A percentile compares a stretch with the other conserved stretches of the same genome.
Evolutionary conservation across 2,113 vertebrate species (phyloP).

Genomic region (Catagonus wagneri): DNA sequence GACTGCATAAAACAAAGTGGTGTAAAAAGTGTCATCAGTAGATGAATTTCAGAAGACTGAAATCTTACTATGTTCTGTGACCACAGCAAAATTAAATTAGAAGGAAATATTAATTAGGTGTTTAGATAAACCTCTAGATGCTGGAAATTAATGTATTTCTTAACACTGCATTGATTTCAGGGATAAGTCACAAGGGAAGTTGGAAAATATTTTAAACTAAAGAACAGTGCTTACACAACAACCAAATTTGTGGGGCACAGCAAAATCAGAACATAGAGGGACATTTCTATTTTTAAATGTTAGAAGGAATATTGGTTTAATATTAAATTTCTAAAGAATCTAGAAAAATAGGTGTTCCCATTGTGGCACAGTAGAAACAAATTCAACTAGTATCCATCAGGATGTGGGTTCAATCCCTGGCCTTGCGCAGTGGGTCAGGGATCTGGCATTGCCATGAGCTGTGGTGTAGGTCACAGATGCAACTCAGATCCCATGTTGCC

Average conservation of each 20-base stretch:
- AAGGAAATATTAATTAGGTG: neutral
- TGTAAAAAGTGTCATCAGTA: neutral
- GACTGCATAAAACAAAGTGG: neutral
- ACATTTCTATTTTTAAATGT: neutral
- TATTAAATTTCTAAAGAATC: neutral
- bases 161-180: neutral
- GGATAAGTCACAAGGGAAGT: neutral
- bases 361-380: no score
- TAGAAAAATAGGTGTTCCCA: no score
- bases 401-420: no score
- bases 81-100: neutral
- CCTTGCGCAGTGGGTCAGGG: no score
- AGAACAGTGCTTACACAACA: neutral
- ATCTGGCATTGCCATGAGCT: no score
- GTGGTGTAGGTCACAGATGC: no score
- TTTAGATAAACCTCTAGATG: neutral
- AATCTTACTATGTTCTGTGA: neutral
- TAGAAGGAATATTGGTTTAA: neutral
- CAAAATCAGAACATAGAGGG: neutral
- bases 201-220: constrained; percentile 15
- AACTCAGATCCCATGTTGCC: no score
- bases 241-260: neutral
- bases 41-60: constrained; percentile 3
- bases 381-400: no score
- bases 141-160: constrained; percentile 19